phyloP scores from a whole-genome alignment of 2,888 invertebrate species.

The Lycia hirtaria region DNA sequence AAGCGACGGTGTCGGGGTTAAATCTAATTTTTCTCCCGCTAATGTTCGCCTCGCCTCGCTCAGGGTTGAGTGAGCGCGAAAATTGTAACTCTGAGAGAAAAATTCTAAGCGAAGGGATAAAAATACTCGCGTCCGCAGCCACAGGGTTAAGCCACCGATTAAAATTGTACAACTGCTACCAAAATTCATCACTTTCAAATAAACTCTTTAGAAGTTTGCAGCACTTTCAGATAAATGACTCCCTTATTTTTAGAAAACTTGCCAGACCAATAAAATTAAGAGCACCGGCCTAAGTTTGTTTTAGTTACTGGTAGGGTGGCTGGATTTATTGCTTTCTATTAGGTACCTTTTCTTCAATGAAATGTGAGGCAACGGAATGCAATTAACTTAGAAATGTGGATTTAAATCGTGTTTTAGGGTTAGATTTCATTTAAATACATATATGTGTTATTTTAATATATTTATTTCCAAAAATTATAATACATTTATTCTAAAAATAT shows the following conservation, averaged over 20 bases:
- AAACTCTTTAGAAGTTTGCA: background rate
- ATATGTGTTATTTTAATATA: no score
- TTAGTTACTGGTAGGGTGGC: background rate
- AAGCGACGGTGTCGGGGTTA: conserved; percentile 69
- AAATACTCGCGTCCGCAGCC: conserved; percentile 43
- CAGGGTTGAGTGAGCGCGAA: conserved; percentile 74
- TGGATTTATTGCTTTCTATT: conserved; percentile 5
- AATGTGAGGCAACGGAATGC: no score
- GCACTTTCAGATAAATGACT: background rate
- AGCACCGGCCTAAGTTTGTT: background rate
- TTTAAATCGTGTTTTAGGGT: no score
- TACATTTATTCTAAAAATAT: no score
- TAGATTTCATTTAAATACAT: no score
- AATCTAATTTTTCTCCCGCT: conserved; percentile 81
- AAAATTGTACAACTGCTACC: conserved; percentile 14
- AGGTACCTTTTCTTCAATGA: no score
- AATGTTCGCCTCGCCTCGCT: conserved; percentile 66
- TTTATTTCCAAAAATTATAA: no score
- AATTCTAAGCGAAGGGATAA: conserved; percentile 44
- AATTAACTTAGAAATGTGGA: no score
- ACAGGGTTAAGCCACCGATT: conserved; percentile 34
- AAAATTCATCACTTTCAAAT: conserved; percentile 9
- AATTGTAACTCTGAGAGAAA: conserved; percentile 65
- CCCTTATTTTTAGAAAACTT: conserved; percentile 23
- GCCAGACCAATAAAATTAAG: conserved; percentile 30